A percentile compares a stretch with the other conserved stretches of the same genome.
phyloP scores from a whole-genome alignment of 2,888 invertebrate genomes.

The Serripes groenlandicus region DNA sequence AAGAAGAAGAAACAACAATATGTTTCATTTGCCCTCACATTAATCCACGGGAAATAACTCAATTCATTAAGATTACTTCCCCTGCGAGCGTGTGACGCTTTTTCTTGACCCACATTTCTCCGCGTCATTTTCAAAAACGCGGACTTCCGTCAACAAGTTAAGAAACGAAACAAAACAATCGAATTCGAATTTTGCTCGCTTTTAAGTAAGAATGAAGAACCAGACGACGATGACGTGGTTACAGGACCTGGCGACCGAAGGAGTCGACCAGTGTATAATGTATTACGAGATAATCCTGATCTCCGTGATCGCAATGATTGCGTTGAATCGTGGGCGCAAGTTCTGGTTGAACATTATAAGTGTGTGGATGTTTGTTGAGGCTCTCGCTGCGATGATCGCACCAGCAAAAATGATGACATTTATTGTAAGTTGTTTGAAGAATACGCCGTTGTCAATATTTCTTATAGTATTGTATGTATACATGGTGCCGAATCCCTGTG shows the following conservation, averaged over 20 bases:
- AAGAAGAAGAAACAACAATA: too few species aligned
- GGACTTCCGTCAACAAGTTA: conserved; percentile 34
- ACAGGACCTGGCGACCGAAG: conserved; percentile 23
- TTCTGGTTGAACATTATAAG: conserved; percentile 40
- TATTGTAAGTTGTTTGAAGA: neutral
- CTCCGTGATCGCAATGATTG: conserved; percentile 26
- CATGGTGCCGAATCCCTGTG: too few species aligned
- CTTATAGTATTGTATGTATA: too few species aligned
- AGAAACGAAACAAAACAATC: too few species aligned
- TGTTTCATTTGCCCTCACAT: too few species aligned
- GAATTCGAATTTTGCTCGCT: too few species aligned
- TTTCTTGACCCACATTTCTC: conserved; percentile 20
- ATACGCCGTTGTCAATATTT: too few species aligned
- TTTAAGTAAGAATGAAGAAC: conserved; percentile 52
- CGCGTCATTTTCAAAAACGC: conserved; percentile 54
- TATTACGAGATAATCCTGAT: conserved; percentile 26
- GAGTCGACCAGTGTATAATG: neutral
- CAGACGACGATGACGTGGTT: conserved; percentile 47
- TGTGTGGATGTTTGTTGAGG: conserved; percentile 24
- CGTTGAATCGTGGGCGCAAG: conserved; percentile 41
- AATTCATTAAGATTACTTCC: neutral
- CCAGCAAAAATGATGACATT: neutral
- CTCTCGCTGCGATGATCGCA: neutral
- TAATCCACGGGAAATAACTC: too few species aligned
- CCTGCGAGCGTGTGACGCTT: conserved; percentile 15